phyloP scores from a whole-genome alignment of 2,888 invertebrate species.

The Campopleginae sp. region DNA sequence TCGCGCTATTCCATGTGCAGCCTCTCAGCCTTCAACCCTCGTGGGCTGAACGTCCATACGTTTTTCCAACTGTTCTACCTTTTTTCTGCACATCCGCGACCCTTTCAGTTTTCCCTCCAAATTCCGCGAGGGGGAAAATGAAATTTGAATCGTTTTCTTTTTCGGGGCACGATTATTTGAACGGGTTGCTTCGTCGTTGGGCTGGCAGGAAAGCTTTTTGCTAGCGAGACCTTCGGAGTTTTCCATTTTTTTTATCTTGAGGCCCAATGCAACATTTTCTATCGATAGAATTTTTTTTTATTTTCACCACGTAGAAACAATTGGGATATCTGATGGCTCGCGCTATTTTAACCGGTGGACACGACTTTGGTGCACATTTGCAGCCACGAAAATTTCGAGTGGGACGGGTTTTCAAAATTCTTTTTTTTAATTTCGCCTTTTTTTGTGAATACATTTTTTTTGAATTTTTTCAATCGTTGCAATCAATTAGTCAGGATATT shows the following conservation, averaged over 20 bases:
- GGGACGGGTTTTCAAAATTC: no score
- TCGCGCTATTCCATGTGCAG: slow-evolving; percentile 38
- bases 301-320: no score
- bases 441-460: no score
- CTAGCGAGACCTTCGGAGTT: not conserved
- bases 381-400: no score
- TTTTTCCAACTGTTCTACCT: slow-evolving; percentile 52
- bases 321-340: no score
- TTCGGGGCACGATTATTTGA: not conserved
- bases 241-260: not conserved
- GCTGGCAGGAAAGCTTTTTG: not conserved
- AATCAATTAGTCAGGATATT: no score
- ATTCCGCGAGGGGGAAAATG: not conserved
- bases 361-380: no score
- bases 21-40: slow-evolving; percentile 58
- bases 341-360: no score
- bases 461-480: no score
- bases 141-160: slow-evolving; percentile 26
- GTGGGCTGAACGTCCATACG: slow-evolving; percentile 54
- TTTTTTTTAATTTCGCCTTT: no score
- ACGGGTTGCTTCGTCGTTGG: not conserved
- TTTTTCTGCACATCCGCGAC: slow-evolving; percentile 13
- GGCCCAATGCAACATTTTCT: no score
- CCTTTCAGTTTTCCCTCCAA: not conserved
- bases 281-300: no score